A percentile compares a stretch with the other conserved stretches of the same genome.
Conservation (phyloP, 2,888 invertebrate species). For the Acleris literana region DNA sequence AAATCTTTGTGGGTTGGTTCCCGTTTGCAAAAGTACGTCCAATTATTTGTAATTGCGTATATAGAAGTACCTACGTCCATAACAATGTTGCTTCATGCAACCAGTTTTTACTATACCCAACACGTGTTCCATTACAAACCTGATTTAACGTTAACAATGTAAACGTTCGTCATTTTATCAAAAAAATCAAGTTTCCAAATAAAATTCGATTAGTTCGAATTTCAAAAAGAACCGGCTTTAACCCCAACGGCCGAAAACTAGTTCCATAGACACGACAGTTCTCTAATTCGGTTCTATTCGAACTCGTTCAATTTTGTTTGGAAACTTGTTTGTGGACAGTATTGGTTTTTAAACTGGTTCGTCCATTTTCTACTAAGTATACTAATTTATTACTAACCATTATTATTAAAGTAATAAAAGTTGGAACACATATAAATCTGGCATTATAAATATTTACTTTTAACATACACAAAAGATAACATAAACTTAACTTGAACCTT, state of each 20-base stretch:
- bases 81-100: too few species aligned
- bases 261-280: constrained; percentile 43
- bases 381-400: background rate
- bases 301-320: constrained; percentile 17
- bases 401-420: too few species aligned
- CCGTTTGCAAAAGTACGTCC: too few species aligned
- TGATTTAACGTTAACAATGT: constrained; percentile 40
- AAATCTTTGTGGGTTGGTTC: too few species aligned
- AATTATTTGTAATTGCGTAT: too few species aligned
- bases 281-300: constrained; percentile 38
- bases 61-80: too few species aligned
- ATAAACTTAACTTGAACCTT: too few species aligned
- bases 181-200: constrained; percentile 51
- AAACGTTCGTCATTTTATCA: constrained; percentile 34
- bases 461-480: too few species aligned
- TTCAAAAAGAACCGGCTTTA: constrained; percentile 51
- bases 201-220: constrained; percentile 43
- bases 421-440: too few species aligned
- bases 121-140: constrained; percentile 42
- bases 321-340: constrained; percentile 10
- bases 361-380: background rate
- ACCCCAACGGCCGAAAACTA: constrained; percentile 47
- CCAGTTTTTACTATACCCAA: background rate
- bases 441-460: too few species aligned
- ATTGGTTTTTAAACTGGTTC: constrained; percentile 15